phyloP scores from a whole-genome alignment of 2,113 vertebrate species.

The Chamaetylas fuelleborni region DNA sequence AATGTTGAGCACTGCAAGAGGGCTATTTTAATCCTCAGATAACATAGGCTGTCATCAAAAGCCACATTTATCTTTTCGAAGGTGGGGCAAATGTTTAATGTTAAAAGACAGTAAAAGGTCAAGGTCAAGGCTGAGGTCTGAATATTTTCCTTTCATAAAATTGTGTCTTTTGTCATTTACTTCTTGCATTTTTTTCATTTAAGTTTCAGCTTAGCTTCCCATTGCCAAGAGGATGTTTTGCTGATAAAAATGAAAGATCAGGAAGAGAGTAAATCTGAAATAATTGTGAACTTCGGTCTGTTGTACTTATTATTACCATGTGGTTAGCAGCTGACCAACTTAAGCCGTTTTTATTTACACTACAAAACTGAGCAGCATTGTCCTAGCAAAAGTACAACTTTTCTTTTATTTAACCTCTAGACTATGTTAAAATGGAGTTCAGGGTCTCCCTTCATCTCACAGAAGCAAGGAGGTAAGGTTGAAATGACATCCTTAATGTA shows the following conservation, averaged over 20 bases:
- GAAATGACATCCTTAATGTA: constrained; percentile 59
- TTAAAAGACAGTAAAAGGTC: constrained; percentile 82
- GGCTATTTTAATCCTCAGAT: constrained; percentile 96
- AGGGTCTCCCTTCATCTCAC: constrained; percentile 39
- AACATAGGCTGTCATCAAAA: constrained; percentile 90
- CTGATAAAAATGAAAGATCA: constrained; percentile 85
- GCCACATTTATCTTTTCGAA: constrained; percentile 80
- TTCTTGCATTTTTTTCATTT: constrained; percentile 62
- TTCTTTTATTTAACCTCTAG: constrained; percentile 41
- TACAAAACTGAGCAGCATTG: constrained; percentile 81
- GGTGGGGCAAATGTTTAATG: constrained; percentile 83
- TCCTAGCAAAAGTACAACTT: constrained; percentile 62
- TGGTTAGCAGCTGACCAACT: constrained; percentile 97
- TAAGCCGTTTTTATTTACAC: constrained; percentile 81
- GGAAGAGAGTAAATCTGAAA: constrained; percentile 86
- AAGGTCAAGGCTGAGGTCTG: constrained; percentile 76
- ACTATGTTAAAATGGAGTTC: constrained; percentile 60
- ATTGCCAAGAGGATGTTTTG: constrained; percentile 77
- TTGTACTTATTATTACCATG: constrained; percentile 86
- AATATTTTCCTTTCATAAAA: constrained; percentile 72
- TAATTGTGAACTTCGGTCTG: constrained; percentile 86
- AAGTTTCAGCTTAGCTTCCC: constrained; percentile 63
- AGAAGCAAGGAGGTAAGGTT: constrained; percentile 53
- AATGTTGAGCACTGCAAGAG: constrained; percentile 91
- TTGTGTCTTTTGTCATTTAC: constrained; percentile 56